Conservation (phyloP, 2,888 invertebrate species). For the Lasioglossum zephyrum region DNA sequence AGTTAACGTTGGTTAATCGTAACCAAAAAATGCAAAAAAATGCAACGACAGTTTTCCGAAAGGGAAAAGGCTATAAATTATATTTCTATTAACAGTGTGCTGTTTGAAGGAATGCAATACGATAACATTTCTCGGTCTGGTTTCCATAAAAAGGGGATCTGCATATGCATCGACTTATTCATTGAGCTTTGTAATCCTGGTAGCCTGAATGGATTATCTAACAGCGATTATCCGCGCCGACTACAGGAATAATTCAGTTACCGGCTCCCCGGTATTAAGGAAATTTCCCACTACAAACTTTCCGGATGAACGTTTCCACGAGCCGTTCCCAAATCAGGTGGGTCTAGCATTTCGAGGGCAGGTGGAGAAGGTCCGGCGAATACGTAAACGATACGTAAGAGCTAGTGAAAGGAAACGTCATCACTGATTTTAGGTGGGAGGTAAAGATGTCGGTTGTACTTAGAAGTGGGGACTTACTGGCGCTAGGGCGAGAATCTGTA, state of each 20-base stretch:
- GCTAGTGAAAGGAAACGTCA: constrained; percentile 73
- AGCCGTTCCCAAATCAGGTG: background rate
- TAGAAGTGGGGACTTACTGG: constrained; percentile 3
- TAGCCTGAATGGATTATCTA: background rate
- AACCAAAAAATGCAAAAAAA: background rate
- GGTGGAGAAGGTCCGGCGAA: constrained; percentile 2
- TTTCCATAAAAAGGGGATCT: background rate
- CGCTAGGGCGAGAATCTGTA: constrained; percentile 23
- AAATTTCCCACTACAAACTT: background rate
- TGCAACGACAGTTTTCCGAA: background rate
- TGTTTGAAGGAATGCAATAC: background rate
- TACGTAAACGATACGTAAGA: constrained; percentile 45
- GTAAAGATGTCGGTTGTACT: constrained; percentile 25
- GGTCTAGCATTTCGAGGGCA: constrained; percentile 10
- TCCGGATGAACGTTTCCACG: background rate
- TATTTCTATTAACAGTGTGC: background rate
- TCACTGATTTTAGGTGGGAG: constrained; percentile 54
- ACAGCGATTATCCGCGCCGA: background rate
- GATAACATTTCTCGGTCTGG: background rate
- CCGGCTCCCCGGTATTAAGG: background rate
- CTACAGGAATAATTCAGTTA: constrained; percentile 14
- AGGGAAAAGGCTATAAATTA: background rate
- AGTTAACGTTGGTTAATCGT: background rate
- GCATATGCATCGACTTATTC: background rate
- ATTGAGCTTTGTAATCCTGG: background rate